Base-by-base conservation (phyloP, 2,797 vertebrate species). In the Melanotaenia trifasciata region DNA sequence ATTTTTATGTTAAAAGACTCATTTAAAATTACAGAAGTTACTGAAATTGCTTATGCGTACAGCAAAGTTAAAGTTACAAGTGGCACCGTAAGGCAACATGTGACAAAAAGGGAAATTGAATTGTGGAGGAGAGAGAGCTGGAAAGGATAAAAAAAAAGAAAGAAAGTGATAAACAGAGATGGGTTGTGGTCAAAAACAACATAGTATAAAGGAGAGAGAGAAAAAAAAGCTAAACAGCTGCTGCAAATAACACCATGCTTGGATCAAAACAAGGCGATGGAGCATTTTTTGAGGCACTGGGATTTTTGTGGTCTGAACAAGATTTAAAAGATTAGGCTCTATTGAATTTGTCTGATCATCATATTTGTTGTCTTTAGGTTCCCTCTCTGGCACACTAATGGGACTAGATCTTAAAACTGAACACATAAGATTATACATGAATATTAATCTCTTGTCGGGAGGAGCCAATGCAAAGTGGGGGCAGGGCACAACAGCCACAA, bases 321-420 rank as follows among this genome's bases (percentile, higher is more conserved):
- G 90, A 92, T 93, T 93, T 93, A 92, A 93, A 92, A 93, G 93
- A 94, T 94, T 93, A 93, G 78, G 85, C 83, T 83, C 88, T 83
- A 81, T 81, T 90, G 83, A 88, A 90, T 89, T 84, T 90, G 78
- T 89, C 88, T 84, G 82, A 83, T 84, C 68, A 58, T 88, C 66
- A 66, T 83, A 87, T 91, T 87, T 87, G 72, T 79, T 80, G 65
- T 66, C 73, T 83, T 81, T 77, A 40, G 66, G 77, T 66, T 63
- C 58, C 50, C 56, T 76, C 64, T 73, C 33, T 74, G 40, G 33
- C 50, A 43, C 67, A 71, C 56, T 68, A 57, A 71, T 33, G 56
- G 67, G 65, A 75, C 71, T 53, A 79, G 62, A 74, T 74, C 77
- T 82, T 73, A 47, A 59, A 72, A 81, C 67, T n/a, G 4, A 78